A percentile compares a stretch with the other conserved stretches of the same genome.
Conservation (phyloP, 2,797 vertebrate genomes). For the Gephyroberyx darwinii region DNA sequence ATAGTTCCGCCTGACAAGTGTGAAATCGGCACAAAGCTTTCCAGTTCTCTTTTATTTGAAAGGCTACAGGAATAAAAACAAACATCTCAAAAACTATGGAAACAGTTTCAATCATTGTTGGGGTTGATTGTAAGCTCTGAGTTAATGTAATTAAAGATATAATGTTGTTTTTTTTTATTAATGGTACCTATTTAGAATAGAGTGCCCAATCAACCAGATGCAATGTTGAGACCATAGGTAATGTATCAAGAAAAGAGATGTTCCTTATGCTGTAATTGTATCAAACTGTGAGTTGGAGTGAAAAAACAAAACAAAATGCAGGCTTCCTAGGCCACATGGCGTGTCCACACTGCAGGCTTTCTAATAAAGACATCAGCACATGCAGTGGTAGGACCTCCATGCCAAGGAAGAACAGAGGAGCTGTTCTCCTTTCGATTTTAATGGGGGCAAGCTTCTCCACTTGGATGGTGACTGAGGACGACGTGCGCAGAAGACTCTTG, state of each 20-base stretch:
- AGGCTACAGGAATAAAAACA: no score
- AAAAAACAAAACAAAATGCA: neutral
- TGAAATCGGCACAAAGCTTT: no score
- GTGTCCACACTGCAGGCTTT: neutral
- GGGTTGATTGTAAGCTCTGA: no score
- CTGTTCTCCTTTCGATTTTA: conserved; percentile 24
- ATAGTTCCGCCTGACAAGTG: no score
- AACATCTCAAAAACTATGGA: no score
- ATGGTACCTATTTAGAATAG: no score
- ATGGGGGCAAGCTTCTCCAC: conserved; percentile 5
- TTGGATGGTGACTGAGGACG: conserved; percentile 17
- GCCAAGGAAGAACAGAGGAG: conserved; percentile 22
- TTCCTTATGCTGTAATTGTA: neutral
- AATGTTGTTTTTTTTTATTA: no score
- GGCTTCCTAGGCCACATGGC: neutral
- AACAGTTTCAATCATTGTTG: no score
- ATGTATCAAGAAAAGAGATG: neutral
- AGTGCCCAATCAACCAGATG: neutral
- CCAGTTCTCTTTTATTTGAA: no score
- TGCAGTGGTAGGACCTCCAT: neutral
- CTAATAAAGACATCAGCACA: conserved; percentile 25
- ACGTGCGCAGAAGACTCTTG: conserved; percentile 35
- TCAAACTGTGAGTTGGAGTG: no score
- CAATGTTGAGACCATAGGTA: conserved; percentile 1
- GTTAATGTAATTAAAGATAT: no score